Base-by-base conservation (phyloP, 2,888 invertebrate species). In the Microplitis manilae region DNA sequence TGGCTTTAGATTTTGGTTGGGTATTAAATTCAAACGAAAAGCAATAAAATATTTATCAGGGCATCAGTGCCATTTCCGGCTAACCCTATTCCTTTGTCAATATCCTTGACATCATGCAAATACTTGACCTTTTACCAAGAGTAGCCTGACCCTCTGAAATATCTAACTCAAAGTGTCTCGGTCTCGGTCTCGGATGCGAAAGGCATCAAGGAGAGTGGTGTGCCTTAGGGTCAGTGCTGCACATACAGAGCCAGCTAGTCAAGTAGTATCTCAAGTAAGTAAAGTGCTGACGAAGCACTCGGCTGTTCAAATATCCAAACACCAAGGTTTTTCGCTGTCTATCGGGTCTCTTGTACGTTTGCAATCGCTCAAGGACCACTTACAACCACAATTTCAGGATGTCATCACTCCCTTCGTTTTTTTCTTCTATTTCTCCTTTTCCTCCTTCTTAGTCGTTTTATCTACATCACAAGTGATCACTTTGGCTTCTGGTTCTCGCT, bases 221-320 rank as follows among this genome's bases (percentile, higher is more conserved):
- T 4, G 50, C 50, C 50, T 50, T 50, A 50, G 50, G 50, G 50
- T 50, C 50, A 50, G 50, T 13, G 50, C 50, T 50, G 50, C 13
- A 50, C 50, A 50, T 13, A 13, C 50, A 50, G 9, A 61, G 68
- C 70, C 72, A 50, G 70, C 60, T 76, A 41, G 38, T 60, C 5
- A 73, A 62, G 73, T 73, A 50, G 50, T 50, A 50, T 50, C 50
- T 50, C 50, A 50, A 50, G 50, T 77, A 73, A 77, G 79, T 85
- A 80, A 85, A 89, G 88, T 87, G 88, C 88, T 87, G 89, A 87
- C 86, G 85, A 85, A 86, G 87, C 89, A 88, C 87, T 89, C 85
- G 82, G 84, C 83, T 86, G 88, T 87, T 89, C 89, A 87, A 89
- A 88, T 87, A 89, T 88, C 88, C 89, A 89, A 89, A 89, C 89